phyloP scores from a whole-genome alignment of 2,888 invertebrate genomes.

The Plagodis dolabraria region DNA sequence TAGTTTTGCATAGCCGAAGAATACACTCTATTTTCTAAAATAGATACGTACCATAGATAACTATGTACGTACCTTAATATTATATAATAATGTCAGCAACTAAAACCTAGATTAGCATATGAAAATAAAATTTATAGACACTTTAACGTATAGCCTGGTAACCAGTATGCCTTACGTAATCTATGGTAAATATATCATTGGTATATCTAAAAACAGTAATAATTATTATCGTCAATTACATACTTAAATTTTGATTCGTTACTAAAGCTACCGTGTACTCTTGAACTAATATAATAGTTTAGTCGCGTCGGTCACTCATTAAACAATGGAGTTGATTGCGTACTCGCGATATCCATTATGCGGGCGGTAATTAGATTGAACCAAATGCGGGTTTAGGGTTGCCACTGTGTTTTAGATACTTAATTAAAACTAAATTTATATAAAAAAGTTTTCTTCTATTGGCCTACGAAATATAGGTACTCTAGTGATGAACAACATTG shows the following conservation, averaged over 20 bases:
- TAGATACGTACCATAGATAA: no score
- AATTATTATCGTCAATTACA: no score
- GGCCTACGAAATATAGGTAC: neutral
- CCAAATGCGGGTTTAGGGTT: conserved; percentile 70
- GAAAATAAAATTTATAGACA: no score
- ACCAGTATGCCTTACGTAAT: no score
- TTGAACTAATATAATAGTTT: conserved; percentile 54
- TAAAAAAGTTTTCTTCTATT: neutral
- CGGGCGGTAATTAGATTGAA: conserved; percentile 81
- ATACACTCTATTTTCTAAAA: no score
- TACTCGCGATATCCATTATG: conserved; percentile 77
- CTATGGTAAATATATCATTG: no score
- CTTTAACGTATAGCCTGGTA: no score
- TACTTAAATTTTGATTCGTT: neutral
- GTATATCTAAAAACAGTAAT: no score
- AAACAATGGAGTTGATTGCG: conserved; percentile 80
- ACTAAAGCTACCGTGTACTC: conserved; percentile 5
- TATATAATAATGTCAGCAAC: no score
- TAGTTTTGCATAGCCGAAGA: no score
- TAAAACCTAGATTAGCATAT: no score
- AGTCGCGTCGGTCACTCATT: conserved; percentile 74
- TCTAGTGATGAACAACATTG: neutral
- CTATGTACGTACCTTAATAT: no score
- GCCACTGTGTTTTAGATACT: conserved; percentile 16
- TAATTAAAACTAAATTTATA: neutral